These are phyloP conservation scores for Microctenopoma stevenorrisi DNA, from an alignment of 2,797 vertebrate species.

Conservation along the genomic window DNA sequence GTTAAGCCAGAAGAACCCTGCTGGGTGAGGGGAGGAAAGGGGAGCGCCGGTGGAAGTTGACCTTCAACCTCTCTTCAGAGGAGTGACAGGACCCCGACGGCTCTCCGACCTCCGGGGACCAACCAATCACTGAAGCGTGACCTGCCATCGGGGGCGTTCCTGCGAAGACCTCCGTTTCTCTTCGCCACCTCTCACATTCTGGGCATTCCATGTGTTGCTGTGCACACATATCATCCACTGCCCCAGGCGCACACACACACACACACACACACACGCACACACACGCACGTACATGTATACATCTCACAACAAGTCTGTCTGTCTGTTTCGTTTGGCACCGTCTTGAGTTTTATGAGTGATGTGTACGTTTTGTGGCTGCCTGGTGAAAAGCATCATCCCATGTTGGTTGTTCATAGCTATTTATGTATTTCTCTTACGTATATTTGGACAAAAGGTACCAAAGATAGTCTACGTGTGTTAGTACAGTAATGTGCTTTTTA, in stretches of 20 bases:
- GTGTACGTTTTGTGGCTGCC: slow-evolving; percentile 44
- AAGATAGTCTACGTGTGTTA: slow-evolving; percentile 2
- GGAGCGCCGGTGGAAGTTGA: slow-evolving; percentile 78
- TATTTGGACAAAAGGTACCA: slow-evolving; percentile 29
- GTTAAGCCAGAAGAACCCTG: slow-evolving; percentile 55
- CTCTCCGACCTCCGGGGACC: slow-evolving; percentile 76
- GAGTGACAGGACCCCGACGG: slow-evolving; percentile 80
- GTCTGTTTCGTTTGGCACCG: slow-evolving; percentile 58
- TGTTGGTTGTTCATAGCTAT: slow-evolving; percentile 63
- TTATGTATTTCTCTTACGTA: slow-evolving; percentile 49
- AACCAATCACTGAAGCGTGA: slow-evolving; percentile 78
- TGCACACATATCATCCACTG: slow-evolving; percentile 59
- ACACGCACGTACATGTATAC: neutral
- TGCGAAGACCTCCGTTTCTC: slow-evolving; percentile 25
- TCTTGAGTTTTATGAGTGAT: slow-evolving; percentile 29
- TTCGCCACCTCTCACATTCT: slow-evolving; percentile 66
- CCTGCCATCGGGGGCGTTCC: slow-evolving; percentile 67
- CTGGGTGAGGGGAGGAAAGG: slow-evolving; percentile 69
- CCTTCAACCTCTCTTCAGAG: slow-evolving; percentile 77
- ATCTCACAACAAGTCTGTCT: neutral
- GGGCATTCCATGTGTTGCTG: slow-evolving; percentile 71
- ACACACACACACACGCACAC: slow-evolving; percentile 22
- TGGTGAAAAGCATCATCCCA: slow-evolving; percentile 31
- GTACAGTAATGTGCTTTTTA: slow-evolving; percentile 46
- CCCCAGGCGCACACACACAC: slow-evolving; percentile 6